These are phyloP conservation scores for Pissodes strobi DNA, from an alignment of 1,140 invertebrate species.

Conservation along the genomic window DNA sequence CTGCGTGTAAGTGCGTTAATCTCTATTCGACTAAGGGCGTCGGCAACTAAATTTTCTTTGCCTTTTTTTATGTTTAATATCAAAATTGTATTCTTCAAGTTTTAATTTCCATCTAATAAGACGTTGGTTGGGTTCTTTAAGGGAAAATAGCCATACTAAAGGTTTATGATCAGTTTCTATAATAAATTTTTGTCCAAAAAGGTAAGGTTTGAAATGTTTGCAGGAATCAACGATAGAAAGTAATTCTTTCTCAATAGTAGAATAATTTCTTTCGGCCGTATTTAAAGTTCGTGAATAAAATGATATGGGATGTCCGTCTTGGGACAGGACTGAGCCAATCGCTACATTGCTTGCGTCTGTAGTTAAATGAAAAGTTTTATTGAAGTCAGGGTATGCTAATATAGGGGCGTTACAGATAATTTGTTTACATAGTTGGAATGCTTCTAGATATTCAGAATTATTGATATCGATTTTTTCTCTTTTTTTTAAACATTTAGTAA, in stretches of 20 bases:
- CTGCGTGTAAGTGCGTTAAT: no score
- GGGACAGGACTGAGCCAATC: slow-evolving; percentile 22
- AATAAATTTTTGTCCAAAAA: no score
- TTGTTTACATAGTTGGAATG: slow-evolving; percentile 11
- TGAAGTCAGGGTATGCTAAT: slow-evolving; percentile 48
- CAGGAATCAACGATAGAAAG: slow-evolving; percentile 5
- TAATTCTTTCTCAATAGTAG: slow-evolving; percentile 6
- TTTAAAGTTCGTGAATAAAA: slow-evolving; percentile 13
- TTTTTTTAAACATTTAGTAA: no score
- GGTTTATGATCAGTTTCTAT: no score
- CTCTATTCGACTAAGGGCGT: no score
- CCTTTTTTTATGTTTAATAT: no score
- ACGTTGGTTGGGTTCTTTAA: no score
- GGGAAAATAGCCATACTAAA: no score
- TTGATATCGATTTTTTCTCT: slow-evolving; percentile 2
- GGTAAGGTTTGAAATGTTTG: slow-evolving; percentile 16
- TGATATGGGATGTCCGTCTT: slow-evolving; percentile 19
- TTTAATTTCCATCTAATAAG: no score
- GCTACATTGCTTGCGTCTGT: slow-evolving; percentile 51
- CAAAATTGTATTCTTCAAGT: no score
- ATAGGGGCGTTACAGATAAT: slow-evolving; percentile 32
- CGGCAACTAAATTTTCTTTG: no score
- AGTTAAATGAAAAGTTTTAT: slow-evolving; percentile 48
- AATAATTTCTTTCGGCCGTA: slow-evolving; percentile 11
- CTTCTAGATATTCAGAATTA: not conserved